phyloP scores from a whole-genome alignment of 2,797 vertebrate genomes.

The Centroberyx gerrardi region DNA sequence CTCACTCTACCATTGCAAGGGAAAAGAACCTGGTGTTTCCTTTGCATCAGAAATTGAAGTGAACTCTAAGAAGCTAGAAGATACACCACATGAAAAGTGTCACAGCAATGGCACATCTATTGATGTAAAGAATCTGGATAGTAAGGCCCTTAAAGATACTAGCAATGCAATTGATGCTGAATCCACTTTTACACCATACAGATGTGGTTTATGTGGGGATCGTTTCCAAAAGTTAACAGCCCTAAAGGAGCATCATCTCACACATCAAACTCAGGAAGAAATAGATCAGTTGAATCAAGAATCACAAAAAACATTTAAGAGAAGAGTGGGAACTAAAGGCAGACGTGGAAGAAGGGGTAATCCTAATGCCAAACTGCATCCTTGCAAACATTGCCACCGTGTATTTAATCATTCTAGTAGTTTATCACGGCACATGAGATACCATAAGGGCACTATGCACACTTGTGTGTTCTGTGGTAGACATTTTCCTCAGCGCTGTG shows the following conservation, averaged over 20 bases:
- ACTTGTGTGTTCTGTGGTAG: slow-evolving; percentile 85
- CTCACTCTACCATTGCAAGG: slow-evolving; percentile 75
- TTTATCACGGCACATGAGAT: slow-evolving; percentile 88
- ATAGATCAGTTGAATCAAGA: slow-evolving; percentile 77
- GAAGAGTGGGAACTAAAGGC: slow-evolving; percentile 61
- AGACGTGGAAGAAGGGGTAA: slow-evolving; percentile 70
- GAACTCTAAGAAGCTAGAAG: slow-evolving; percentile 58
- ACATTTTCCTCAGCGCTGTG: slow-evolving; percentile 87
- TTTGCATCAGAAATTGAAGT: slow-evolving; percentile 59
- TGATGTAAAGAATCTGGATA: slow-evolving; percentile 59
- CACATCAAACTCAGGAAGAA: slow-evolving; percentile 83
- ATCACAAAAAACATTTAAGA: slow-evolving; percentile 60
- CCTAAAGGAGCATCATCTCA: slow-evolving; percentile 85
- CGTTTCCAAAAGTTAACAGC: slow-evolving; percentile 79
- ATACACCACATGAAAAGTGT: slow-evolving; percentile 51
- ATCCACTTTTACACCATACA: slow-evolving; percentile 77
- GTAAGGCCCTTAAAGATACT: slow-evolving; percentile 43
- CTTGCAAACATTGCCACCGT: slow-evolving; percentile 86
- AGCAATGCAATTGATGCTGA: slow-evolving; percentile 39
- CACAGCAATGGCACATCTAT: slow-evolving; percentile 66
- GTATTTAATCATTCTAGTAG: slow-evolving; percentile 89
- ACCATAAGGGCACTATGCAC: slow-evolving; percentile 88
- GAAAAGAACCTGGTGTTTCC: slow-evolving; percentile 56
- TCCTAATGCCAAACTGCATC: slow-evolving; percentile 80
- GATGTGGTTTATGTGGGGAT: slow-evolving; percentile 87